Conservation (phyloP, 2,797 vertebrate genomes). For the Myotis myotis region DNA sequence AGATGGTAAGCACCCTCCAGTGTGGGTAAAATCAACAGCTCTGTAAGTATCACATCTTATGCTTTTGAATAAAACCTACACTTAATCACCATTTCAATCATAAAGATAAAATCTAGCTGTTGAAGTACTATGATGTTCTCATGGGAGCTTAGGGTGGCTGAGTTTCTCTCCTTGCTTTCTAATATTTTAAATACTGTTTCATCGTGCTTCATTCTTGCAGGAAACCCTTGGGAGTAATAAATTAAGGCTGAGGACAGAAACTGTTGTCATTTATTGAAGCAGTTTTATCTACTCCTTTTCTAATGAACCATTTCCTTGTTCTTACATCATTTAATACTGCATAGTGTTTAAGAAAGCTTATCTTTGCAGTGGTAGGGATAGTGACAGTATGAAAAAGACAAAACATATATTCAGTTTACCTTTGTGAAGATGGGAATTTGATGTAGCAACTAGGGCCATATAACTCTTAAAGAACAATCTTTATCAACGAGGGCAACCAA, state of each 20-base stretch:
- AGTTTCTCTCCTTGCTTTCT: not conserved
- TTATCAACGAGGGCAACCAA: not conserved
- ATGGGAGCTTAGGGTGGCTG: not conserved
- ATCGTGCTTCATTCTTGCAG: not conserved
- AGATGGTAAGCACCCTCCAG: not conserved
- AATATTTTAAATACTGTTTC: slow-evolving; percentile 2
- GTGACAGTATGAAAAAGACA: not conserved
- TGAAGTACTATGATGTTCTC: not conserved
- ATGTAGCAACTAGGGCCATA: not conserved
- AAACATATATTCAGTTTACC: not conserved
- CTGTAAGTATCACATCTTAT: not conserved
- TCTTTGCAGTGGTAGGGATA: not conserved
- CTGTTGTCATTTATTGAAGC: not conserved
- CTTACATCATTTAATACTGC: not conserved
- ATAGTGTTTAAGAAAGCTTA: not conserved
- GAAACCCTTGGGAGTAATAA: not conserved
- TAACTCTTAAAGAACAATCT: not conserved
- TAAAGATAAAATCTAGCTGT: not conserved
- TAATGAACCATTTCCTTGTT: not conserved
- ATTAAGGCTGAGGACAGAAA: not conserved
- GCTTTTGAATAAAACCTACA: not conserved
- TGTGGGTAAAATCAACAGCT: not conserved
- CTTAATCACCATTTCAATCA: not conserved
- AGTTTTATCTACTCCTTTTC: not conserved
- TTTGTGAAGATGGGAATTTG: not conserved